These are phyloP conservation scores for Rhingia campestris DNA, from an alignment of 2,888 invertebrate genomes.

Conservation along the genomic window DNA sequence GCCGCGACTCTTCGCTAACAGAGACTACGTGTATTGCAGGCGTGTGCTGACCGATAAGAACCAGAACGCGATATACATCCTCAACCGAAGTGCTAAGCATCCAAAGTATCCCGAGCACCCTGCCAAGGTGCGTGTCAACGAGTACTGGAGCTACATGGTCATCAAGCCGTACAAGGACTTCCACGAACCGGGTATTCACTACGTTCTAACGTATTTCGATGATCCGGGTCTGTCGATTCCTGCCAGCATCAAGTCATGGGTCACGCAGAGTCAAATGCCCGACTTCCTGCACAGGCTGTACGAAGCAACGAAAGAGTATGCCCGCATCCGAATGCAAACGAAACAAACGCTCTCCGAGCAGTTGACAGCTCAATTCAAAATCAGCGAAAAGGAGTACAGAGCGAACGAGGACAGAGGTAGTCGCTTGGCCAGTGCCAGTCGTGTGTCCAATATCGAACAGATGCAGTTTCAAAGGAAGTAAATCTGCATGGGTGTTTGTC, in stretches of 20 bases:
- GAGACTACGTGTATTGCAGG: slow-evolving; percentile 93
- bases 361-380: slow-evolving; percentile 74
- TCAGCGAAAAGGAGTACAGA: slow-evolving; percentile 78
- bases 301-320: slow-evolving; percentile 87
- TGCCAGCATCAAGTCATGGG: slow-evolving; percentile 89
- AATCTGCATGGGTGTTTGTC: neutral
- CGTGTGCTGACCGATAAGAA: slow-evolving; percentile 86
- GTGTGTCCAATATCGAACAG: slow-evolving; percentile 28
- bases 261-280: slow-evolving; percentile 89
- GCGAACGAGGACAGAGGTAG: slow-evolving; percentile 79
- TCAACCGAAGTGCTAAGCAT: slow-evolving; percentile 88
- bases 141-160: slow-evolving; percentile 94
- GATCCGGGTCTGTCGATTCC: slow-evolving; percentile 92
- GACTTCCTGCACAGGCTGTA: slow-evolving; percentile 89
- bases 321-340: slow-evolving; percentile 78
- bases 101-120: slow-evolving; percentile 87
- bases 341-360: slow-evolving; percentile 81
- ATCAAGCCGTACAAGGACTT: slow-evolving; percentile 85
- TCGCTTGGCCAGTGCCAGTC: neutral
- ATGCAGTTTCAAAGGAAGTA: slow-evolving; percentile 33
- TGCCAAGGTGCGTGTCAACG: slow-evolving; percentile 88
- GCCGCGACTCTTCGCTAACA: slow-evolving; percentile 92
- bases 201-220: slow-evolving; percentile 93
- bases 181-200: slow-evolving; percentile 84
- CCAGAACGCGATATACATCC: slow-evolving; percentile 85